phyloP scores from a whole-genome alignment of 2,113 vertebrate genomes.

The Gorsachius goisagi region DNA sequence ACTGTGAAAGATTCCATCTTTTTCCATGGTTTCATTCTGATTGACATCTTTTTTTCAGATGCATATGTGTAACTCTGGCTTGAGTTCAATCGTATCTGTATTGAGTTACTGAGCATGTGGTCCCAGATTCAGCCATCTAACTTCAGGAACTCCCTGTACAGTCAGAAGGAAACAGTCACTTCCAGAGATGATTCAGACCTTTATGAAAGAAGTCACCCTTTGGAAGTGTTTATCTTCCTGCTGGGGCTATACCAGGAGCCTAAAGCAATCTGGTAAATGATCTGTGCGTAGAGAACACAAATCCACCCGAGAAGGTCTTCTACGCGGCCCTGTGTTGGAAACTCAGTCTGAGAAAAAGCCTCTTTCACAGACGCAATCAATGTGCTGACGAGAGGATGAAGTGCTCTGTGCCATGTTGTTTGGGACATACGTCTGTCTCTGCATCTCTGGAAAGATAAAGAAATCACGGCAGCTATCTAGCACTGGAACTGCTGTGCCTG shows the following conservation, averaged over 20 bases:
- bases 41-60: neutral
- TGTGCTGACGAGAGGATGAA: neutral
- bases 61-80: neutral
- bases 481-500: neutral
- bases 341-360: neutral
- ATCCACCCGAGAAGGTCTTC: neutral
- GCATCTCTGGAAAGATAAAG: neutral
- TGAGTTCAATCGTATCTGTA: neutral
- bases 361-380: neutral
- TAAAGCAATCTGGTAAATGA: neutral
- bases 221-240: neutral
- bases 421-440: neutral
- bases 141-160: neutral
- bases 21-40: neutral
- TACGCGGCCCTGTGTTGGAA: neutral
- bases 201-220: neutral
- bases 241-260: fast-evolving
- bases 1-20: neutral
- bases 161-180: neutral
- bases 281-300: neutral
- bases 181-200: neutral
- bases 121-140: neutral
- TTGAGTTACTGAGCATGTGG: neutral
- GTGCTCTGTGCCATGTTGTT: neutral
- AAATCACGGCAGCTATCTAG: neutral